These are phyloP conservation scores for Myotis brandtii DNA, from an alignment of 2,113 vertebrate species.

Conservation along the genomic window DNA sequence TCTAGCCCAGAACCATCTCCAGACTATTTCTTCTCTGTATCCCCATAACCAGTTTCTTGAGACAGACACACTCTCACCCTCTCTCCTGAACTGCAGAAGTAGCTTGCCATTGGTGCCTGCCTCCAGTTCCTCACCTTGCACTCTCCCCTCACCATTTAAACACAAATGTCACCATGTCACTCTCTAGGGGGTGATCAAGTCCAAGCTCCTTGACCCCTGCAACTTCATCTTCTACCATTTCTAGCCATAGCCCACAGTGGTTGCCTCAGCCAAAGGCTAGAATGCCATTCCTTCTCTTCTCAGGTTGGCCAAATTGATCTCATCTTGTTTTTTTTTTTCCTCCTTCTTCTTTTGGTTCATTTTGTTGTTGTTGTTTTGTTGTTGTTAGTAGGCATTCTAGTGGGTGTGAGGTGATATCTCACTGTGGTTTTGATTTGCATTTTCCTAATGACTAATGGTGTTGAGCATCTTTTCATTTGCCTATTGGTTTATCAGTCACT, in stretches of 20 bases:
- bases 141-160: background rate
- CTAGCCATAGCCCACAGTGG: background rate
- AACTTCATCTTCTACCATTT: background rate
- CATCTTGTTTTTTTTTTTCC: background rate
- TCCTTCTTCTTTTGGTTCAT: background rate
- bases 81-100: background rate
- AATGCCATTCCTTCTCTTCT: background rate
- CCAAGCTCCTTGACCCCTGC: background rate
- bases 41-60: background rate
- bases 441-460: background rate
- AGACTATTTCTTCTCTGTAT: background rate
- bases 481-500: background rate
- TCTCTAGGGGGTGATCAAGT: background rate
- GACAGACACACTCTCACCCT: background rate
- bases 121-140: background rate
- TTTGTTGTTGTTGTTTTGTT: background rate
- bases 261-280: background rate
- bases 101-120: background rate
- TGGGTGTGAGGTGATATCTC: background rate
- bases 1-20: background rate
- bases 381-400: background rate
- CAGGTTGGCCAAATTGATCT: background rate
- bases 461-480: background rate
- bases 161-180: background rate
- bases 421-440: background rate